phyloP scores from a whole-genome alignment of 1,140 invertebrate genomes.

The Atta colombica region DNA sequence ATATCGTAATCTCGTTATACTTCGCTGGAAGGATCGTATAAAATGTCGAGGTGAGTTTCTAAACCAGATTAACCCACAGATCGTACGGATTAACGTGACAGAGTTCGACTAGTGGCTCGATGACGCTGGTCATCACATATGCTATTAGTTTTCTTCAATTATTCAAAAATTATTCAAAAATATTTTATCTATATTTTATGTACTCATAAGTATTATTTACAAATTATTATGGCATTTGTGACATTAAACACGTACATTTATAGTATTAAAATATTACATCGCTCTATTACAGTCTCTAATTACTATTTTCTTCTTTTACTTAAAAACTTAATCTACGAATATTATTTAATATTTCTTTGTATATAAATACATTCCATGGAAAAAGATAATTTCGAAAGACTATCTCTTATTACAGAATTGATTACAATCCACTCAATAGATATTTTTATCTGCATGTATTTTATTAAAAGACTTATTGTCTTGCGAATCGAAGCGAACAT shows the following conservation, averaged over 20 bases:
- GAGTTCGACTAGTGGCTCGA: conserved; percentile 58
- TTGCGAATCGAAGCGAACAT: conserved; percentile 26
- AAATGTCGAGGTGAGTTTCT: conserved; percentile 74
- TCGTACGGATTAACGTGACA: conserved; percentile 55
- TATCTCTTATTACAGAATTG: background rate
- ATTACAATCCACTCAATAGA: background rate
- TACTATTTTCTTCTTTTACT: background rate
- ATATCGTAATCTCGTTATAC: conserved; percentile 78
- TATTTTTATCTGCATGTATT: conserved; percentile 48
- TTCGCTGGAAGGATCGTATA: conserved; percentile 72
- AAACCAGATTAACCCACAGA: conserved; percentile 74
- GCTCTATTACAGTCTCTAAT: background rate
- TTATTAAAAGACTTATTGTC: conserved; percentile 34
- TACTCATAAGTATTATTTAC: background rate
- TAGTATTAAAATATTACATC: background rate
- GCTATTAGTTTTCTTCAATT: conserved; percentile 17
- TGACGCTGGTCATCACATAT: conserved; percentile 26
- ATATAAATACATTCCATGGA: background rate
- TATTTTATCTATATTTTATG: background rate
- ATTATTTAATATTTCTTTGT: background rate
- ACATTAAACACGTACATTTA: background rate
- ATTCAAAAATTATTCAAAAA: background rate
- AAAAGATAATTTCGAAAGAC: background rate
- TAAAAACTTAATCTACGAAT: background rate
- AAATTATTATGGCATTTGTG: background rate